Conservation (phyloP, 2,888 invertebrate species). For the Acleris emargana region DNA sequence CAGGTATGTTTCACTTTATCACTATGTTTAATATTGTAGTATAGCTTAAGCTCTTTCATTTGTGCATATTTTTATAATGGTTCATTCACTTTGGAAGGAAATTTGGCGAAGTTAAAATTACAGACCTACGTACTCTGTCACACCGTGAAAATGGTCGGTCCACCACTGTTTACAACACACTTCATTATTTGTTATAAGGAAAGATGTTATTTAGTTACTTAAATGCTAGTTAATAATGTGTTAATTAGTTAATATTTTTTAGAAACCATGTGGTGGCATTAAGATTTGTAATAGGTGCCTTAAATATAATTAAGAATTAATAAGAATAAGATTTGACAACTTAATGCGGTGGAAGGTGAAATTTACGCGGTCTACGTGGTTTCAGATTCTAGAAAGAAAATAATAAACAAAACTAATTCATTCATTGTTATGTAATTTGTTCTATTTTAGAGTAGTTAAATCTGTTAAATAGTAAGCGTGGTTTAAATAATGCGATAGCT, state of each 20-base stretch:
- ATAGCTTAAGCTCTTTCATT: conserved; percentile 58
- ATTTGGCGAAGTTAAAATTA: conserved; percentile 73
- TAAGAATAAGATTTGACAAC: conserved; percentile 58
- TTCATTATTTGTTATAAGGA: conserved; percentile 59
- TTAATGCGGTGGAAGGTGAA: conserved; percentile 39
- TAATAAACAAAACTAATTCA: conserved; percentile 36
- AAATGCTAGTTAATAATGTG: conserved; percentile 43
- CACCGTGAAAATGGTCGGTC: conserved; percentile 89
- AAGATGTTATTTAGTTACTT: conserved; percentile 51
- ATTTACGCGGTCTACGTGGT: conserved; percentile 61
- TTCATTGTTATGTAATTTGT: conserved; percentile 16
- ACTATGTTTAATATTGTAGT: conserved; percentile 64
- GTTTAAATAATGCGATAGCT: conserved; percentile 4
- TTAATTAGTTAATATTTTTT: conserved; percentile 65
- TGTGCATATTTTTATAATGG: conserved; percentile 71
- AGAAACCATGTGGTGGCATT: conserved; percentile 39
- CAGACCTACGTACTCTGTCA: conserved; percentile 86
- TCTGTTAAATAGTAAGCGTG: background rate
- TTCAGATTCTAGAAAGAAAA: conserved; percentile 42
- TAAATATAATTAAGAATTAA: conserved; percentile 46
- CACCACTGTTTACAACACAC: conserved; percentile 86
- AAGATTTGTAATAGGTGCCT: conserved; percentile 31
- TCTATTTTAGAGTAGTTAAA: conserved; percentile 6
- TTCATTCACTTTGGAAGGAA: conserved; percentile 76
- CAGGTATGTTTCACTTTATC: conserved; percentile 75